phyloP scores from a whole-genome alignment of 2,888 invertebrate genomes.

The Drosophila bunnanda region DNA sequence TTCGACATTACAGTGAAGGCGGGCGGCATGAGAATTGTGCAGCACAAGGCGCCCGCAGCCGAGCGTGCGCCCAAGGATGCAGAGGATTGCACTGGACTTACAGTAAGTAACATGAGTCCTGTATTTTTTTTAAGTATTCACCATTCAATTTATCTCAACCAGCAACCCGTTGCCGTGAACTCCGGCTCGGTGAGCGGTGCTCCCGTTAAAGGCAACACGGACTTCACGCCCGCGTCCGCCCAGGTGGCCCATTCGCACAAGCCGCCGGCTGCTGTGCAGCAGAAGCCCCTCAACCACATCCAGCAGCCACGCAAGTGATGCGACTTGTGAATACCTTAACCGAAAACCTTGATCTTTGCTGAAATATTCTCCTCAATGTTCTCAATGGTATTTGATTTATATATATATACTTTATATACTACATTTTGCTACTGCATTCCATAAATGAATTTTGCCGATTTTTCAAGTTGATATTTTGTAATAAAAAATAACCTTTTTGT shows the following conservation, averaged over 20 bases:
- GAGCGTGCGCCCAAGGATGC: slow-evolving; percentile 88
- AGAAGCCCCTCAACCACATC: slow-evolving; percentile 89
- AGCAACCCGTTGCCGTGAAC: slow-evolving; percentile 87
- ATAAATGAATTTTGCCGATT: slow-evolving; percentile 46
- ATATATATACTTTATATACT: slow-evolving; percentile 34
- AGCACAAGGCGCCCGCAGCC: slow-evolving; percentile 90
- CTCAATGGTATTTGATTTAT: slow-evolving; percentile 44
- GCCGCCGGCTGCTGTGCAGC: slow-evolving; percentile 88
- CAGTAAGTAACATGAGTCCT: slow-evolving; percentile 85
- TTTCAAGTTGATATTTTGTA: slow-evolving; percentile 47
- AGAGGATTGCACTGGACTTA: slow-evolving; percentile 90
- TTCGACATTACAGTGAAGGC: slow-evolving; percentile 89
- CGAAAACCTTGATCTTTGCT: slow-evolving; percentile 41
- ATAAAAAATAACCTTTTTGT: slow-evolving; percentile 51
- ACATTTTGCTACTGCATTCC: slow-evolving; percentile 66
- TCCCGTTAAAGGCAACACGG: slow-evolving; percentile 92
- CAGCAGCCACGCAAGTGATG: slow-evolving; percentile 94
- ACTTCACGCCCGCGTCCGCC: slow-evolving; percentile 95
- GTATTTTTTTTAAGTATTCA: background rate
- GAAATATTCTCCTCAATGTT: slow-evolving; percentile 25
- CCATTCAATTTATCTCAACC: slow-evolving; percentile 36
- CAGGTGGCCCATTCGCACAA: slow-evolving; percentile 93
- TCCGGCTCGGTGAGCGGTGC: slow-evolving; percentile 91
- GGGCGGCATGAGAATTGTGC: slow-evolving; percentile 96
- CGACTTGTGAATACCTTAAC: background rate